Evolutionary conservation across 2,797 vertebrate species (phyloP).

Genomic region (Tolypeutes matacus): DNA sequence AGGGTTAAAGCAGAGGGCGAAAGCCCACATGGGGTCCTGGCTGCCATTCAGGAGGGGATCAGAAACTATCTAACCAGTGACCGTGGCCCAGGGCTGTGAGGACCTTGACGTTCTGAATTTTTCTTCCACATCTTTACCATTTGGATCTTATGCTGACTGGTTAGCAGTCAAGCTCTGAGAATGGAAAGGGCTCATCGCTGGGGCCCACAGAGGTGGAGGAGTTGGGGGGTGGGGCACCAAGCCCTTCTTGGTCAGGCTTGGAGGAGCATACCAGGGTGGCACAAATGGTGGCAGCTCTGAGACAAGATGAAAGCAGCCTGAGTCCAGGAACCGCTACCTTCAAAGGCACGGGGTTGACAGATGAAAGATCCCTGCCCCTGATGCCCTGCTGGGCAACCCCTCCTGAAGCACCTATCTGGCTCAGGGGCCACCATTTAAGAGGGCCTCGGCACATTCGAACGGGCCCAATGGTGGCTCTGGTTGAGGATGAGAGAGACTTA

Average conservation of each 20-base stretch:
- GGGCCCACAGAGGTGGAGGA: neutral
- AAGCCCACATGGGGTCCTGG: neutral
- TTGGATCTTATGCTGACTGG: neutral
- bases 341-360: neutral
- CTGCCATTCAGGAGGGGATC: neutral
- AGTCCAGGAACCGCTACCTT: neutral
- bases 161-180: neutral
- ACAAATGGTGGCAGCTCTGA: too few relatives aligned
- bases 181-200: neutral
- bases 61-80: neutral
- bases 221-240: neutral
- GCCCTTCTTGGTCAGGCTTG: neutral
- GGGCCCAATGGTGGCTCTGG: neutral
- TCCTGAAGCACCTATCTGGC: neutral
- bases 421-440: neutral
- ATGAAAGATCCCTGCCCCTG: neutral
- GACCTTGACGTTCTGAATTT: neutral
- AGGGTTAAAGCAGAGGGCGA: neutral
- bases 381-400: neutral
- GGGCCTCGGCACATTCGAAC: neutral
- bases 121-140: neutral
- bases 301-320: neutral
- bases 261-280: neutral
- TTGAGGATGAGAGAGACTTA: neutral
- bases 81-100: neutral